A percentile compares a stretch with the other conserved stretches of the same genome.
phyloP scores from a whole-genome alignment of 2,113 vertebrate species.

The Carassius auratus region DNA sequence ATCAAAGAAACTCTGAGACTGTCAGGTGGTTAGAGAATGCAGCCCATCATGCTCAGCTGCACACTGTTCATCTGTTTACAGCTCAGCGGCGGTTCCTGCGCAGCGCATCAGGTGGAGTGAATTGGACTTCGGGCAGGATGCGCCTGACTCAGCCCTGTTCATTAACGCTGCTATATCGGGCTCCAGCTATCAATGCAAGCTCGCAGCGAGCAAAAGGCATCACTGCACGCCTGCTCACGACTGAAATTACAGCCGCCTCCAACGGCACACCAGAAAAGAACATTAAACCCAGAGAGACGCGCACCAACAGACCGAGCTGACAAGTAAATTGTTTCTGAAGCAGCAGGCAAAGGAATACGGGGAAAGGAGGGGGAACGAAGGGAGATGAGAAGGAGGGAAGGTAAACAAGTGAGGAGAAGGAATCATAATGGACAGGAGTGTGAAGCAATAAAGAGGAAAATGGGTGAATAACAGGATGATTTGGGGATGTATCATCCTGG shows the following conservation, averaged over 20 bases:
- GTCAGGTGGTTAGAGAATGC: neutral
- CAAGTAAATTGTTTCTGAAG: conserved; percentile 73
- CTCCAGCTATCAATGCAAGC: conserved; percentile 56
- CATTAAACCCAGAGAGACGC: conserved; percentile 54
- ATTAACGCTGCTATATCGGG: conserved; percentile 54
- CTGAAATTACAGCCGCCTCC: conserved; percentile 60
- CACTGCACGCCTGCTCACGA: conserved; percentile 31
- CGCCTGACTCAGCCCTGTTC: conserved; percentile 43
- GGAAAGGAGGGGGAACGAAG: conserved; percentile 45
- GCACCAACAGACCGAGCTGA: conserved; percentile 54
- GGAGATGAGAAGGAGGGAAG: conserved; percentile 46
- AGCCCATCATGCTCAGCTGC: neutral
- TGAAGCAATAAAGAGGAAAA: conserved; percentile 63
- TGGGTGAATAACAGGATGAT: conserved; percentile 26
- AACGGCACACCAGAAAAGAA: conserved; percentile 43
- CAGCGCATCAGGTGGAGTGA: conserved; percentile 42
- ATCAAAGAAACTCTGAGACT: neutral
- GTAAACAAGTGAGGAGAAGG: conserved; percentile 60
- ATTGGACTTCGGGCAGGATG: conserved; percentile 30
- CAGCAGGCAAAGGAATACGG: conserved; percentile 54
- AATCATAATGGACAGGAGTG: conserved; percentile 56
- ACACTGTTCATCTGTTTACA: conserved; percentile 28
- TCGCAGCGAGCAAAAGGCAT: conserved; percentile 24
- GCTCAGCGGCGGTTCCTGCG: conserved; percentile 36
- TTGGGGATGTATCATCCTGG: conserved; percentile 45